Evolutionary conservation across 1,140 invertebrate species (phyloP).

Genomic region (Platyura marginata): DNA sequence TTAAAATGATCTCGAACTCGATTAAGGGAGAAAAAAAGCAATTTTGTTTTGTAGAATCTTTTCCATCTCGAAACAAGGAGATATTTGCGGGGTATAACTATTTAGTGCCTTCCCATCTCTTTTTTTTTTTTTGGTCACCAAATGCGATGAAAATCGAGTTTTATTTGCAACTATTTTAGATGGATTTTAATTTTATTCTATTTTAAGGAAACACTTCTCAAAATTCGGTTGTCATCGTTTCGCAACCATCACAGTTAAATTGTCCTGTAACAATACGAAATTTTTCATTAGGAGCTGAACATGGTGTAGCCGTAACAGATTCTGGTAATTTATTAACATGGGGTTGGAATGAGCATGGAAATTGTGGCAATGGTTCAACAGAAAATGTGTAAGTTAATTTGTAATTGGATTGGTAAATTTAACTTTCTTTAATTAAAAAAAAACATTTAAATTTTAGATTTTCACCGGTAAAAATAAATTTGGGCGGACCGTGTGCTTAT

Average conservation of each 20-base stretch:
- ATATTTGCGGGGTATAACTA: too few relatives aligned
- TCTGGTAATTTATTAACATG: conserved; percentile 47
- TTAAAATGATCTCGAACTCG: too few relatives aligned
- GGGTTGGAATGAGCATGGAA: conserved; percentile 86
- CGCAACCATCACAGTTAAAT: too few relatives aligned
- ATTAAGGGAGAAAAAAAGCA: too few relatives aligned
- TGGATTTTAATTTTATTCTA: too few relatives aligned
- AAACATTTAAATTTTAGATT: not conserved
- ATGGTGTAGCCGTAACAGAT: conserved; percentile 42
- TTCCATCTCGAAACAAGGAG: too few relatives aligned
- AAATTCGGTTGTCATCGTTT: conserved; percentile 8
- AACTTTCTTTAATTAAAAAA: not conserved
- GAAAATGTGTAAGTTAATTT: conserved; percentile 30
- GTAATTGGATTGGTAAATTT: not conserved
- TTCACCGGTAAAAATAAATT: not conserved
- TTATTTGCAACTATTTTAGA: too few relatives aligned
- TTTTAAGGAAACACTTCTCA: too few relatives aligned
- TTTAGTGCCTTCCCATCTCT: too few relatives aligned
- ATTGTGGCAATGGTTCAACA: conserved; percentile 52
- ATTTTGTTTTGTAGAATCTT: too few relatives aligned
- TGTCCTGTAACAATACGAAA: conserved; percentile 19
- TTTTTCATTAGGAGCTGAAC: conserved; percentile 56
- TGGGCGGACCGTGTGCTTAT: not conserved
- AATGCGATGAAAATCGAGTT: too few relatives aligned
- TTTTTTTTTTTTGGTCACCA: too few relatives aligned